phyloP scores from a whole-genome alignment of 2,113 vertebrate species.

The Cinclus cinclus region DNA sequence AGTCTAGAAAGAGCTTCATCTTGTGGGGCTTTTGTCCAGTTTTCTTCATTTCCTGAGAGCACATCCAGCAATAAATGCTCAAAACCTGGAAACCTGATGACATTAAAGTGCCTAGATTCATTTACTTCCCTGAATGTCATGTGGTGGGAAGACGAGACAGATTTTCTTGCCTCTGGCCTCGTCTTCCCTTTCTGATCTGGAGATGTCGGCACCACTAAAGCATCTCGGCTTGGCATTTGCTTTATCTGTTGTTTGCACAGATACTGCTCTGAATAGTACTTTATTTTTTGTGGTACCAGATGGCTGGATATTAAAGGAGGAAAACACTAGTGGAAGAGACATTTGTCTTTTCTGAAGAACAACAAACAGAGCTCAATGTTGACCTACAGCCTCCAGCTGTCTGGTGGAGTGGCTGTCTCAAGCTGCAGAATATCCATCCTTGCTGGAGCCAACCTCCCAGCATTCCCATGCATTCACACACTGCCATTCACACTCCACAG shows the following conservation, averaged over 20 bases:
- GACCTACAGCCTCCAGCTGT: conserved; percentile 3
- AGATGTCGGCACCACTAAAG: not conserved
- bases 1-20: not conserved
- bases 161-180: conserved; percentile 51
- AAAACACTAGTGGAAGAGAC: not conserved
- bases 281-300: conserved; percentile 31
- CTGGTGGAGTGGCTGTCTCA: not conserved
- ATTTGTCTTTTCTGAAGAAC: conserved; percentile 11
- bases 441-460: not conserved
- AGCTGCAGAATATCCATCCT: not conserved
- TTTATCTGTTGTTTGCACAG: conserved; percentile 33
- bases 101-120: not conserved
- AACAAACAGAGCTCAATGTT: not conserved
- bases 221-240: conserved; percentile 24
- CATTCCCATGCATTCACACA: not conserved
- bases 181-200: not conserved
- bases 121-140: conserved; percentile 24
- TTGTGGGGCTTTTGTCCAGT: not conserved
- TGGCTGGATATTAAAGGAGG: not conserved
- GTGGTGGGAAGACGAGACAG: not conserved
- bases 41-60: conserved; percentile 1
- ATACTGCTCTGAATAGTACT: conserved; percentile 4
- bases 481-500: not conserved
- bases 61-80: not conserved
- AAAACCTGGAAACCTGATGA: not conserved